phyloP scores from a whole-genome alignment of 2,113 vertebrate genomes.

The Danio rerio region GRCz12tu NC_133188.1:46627001-46627500 shows the following conservation, averaged over 20 bases:
- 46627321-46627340: constrained; percentile 66
- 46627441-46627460: too few species aligned
- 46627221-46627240: constrained; percentile 48
- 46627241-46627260: constrained; percentile 68
- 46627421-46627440: neutral
- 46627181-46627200: constrained; percentile 60
- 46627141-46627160: constrained; percentile 83
- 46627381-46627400: constrained; percentile 15
- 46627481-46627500: too few species aligned
- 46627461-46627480: too few species aligned
- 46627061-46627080: constrained; percentile 43
- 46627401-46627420: neutral
- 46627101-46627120: constrained; percentile 73
- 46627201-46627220: constrained; percentile 67
- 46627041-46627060: constrained; percentile 37
- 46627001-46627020: constrained; percentile 33
- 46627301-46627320: constrained; percentile 66
- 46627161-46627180: constrained; percentile 53
- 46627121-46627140: constrained; percentile 75
- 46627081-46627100: constrained; percentile 1
- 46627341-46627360: constrained; percentile 35
- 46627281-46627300: constrained; percentile 55
- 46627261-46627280: constrained; percentile 69
- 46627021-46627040: constrained; percentile 25
- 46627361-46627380: constrained; percentile 3